These are phyloP conservation scores for Garrulus glandarius DNA, from an alignment of 2,797 vertebrate species.

Conservation along the genomic window DNA sequence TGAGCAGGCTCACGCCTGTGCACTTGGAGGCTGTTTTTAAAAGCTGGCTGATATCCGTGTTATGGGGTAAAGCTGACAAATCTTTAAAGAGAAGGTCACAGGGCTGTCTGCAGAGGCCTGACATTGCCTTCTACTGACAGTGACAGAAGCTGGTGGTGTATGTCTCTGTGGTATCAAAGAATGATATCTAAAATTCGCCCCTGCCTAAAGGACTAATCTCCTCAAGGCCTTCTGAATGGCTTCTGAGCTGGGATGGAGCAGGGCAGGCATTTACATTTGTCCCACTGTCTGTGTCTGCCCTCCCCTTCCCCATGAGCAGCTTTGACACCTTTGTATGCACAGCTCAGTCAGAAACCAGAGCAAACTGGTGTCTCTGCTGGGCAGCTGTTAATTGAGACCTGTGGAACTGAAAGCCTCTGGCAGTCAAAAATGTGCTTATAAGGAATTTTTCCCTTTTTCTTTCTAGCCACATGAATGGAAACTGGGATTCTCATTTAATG, in stretches of 20 bases:
- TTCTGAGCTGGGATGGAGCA: background rate
- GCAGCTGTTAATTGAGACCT: background rate
- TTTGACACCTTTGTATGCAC: background rate
- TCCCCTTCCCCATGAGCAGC: background rate
- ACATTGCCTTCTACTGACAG: background rate
- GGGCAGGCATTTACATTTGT: background rate
- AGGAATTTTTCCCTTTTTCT: background rate
- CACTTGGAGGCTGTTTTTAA: background rate
- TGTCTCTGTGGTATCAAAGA: background rate
- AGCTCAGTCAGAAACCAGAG: background rate
- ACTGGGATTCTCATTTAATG: background rate
- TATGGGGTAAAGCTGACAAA: background rate
- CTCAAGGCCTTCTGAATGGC: background rate
- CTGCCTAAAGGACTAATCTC: background rate
- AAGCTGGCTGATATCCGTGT: background rate
- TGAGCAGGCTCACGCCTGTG: background rate
- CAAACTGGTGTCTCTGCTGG: background rate
- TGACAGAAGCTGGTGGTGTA: background rate
- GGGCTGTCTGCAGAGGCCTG: background rate
- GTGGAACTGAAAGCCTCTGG: background rate
- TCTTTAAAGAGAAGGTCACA: slow-evolving; percentile 6
- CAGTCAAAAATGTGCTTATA: background rate
- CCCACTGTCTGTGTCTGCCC: background rate
- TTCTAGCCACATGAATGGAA: background rate
- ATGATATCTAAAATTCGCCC: background rate